A percentile compares a stretch with the other conserved stretches of the same genome.
These are phyloP conservation scores for Rallus limicola DNA, from an alignment of 2,113 vertebrate genomes.

Conservation along the genomic window DNA sequence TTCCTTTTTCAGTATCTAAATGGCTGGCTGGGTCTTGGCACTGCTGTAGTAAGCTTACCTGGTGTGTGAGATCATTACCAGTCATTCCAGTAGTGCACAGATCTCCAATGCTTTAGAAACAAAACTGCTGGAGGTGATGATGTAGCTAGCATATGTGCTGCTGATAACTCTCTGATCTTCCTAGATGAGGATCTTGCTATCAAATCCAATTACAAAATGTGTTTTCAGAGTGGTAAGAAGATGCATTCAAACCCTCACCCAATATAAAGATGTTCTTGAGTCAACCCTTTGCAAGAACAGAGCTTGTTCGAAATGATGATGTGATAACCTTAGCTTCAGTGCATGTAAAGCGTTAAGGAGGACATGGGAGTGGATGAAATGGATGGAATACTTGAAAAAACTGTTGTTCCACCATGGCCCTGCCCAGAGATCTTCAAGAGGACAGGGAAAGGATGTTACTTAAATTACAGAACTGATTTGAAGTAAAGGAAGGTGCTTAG, in stretches of 20 bases:
- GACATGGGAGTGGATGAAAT: neutral
- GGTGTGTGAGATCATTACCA: neutral
- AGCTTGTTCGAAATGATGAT: neutral
- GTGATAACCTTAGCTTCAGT: neutral
- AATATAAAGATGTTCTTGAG: neutral
- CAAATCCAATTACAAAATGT: neutral
- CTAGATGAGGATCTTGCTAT: neutral
- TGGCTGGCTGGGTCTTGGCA: neutral
- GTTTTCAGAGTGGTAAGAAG: neutral
- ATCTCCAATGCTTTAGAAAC: neutral
- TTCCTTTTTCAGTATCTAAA: neutral
- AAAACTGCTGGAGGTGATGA: neutral
- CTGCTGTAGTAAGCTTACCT: neutral
- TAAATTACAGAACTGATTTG: neutral
- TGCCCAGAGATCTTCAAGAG: neutral
- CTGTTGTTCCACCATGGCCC: neutral
- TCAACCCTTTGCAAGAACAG: neutral
- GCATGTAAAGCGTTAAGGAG: neutral
- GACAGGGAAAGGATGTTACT: neutral
- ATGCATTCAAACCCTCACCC: rapidly evolving
- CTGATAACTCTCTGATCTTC: neutral
- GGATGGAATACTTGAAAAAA: neutral
- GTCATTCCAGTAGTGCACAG: neutral
- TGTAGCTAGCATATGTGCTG: neutral
- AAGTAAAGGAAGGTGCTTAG: neutral